phyloP scores from a whole-genome alignment of 2,797 vertebrate genomes.

The Rhabdomys pumilio region DNA sequence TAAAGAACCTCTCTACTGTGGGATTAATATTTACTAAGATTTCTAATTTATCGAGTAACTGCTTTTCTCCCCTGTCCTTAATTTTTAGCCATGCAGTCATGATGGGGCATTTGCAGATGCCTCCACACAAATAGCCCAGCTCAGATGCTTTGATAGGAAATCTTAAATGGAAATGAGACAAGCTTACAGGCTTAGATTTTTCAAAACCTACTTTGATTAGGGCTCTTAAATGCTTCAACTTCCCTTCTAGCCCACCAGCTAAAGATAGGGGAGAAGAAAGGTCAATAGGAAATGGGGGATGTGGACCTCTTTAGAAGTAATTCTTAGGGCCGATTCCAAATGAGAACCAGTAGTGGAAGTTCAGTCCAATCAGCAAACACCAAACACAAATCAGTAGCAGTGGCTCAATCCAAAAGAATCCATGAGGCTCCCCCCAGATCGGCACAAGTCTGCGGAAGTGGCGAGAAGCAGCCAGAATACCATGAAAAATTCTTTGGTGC shows the following conservation, averaged over 20 bases:
- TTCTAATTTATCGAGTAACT: not conserved
- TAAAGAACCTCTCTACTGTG: not conserved
- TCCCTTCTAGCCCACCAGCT: not conserved
- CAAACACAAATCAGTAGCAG: not conserved
- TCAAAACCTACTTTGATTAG: not conserved
- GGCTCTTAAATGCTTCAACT: not conserved
- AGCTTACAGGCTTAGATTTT: not conserved
- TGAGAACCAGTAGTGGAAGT: not conserved
- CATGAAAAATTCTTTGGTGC: not conserved
- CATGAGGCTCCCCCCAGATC: not conserved
- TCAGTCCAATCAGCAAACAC: not conserved
- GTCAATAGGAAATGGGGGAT: not conserved
- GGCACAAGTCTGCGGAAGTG: not conserved
- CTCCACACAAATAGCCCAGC: not conserved
- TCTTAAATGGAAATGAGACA: not conserved
- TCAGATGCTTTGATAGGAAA: not conserved
- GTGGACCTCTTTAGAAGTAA: not conserved
- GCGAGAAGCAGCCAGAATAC: not conserved
- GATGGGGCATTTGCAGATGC: not conserved
- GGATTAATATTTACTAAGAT: not conserved
- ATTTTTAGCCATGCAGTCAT: not conserved
- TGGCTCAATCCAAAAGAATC: not conserved
- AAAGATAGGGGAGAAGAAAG: not conserved
- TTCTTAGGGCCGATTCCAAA: not conserved
- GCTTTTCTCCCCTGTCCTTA: not conserved